phyloP scores from a whole-genome alignment of 2,797 vertebrate genomes.

The Tolypeutes matacus region DNA sequence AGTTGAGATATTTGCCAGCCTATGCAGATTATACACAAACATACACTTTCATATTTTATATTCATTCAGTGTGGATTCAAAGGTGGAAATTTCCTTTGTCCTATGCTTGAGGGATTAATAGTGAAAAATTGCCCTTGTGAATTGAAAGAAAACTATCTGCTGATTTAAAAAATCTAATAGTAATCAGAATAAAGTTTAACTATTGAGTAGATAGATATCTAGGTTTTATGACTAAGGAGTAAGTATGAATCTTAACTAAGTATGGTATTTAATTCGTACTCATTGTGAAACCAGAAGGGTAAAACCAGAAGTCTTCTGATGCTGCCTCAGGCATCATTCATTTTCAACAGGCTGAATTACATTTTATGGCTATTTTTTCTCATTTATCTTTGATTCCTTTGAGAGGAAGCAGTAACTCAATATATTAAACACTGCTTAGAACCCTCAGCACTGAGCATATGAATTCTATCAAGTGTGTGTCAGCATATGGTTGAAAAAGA shows the following conservation, averaged over 20 bases:
- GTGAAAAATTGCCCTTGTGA: neutral
- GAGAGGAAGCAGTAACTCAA: conserved; percentile 67
- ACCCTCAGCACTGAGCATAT: conserved; percentile 50
- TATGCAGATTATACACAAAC: neutral
- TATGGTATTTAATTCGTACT: conserved; percentile 43
- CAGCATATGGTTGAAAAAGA: conserved; percentile 34
- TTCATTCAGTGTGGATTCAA: conserved; percentile 39
- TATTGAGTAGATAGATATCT: conserved; percentile 16
- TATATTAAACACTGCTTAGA: conserved; percentile 58
- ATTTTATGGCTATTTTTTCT: conserved; percentile 66
- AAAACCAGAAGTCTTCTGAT: neutral
- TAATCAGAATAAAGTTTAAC: conserved; percentile 47
- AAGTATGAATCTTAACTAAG: conserved; percentile 17
- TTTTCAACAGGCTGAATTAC: conserved; percentile 56
- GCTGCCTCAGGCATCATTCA: conserved; percentile 42
- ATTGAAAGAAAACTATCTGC: conserved; percentile 52
- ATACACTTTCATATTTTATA: neutral
- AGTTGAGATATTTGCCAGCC: conserved; percentile 6
- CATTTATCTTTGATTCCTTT: conserved; percentile 66
- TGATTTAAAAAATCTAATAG: conserved; percentile 21
- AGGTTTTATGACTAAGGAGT: conserved; percentile 48
- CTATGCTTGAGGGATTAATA: neutral
- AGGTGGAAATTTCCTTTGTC: conserved; percentile 32
- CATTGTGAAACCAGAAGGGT: conserved; percentile 21
- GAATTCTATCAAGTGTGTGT: conserved; percentile 34